Conservation (phyloP, 2,797 vertebrate species). For the Apodemus agrarius region DNA sequence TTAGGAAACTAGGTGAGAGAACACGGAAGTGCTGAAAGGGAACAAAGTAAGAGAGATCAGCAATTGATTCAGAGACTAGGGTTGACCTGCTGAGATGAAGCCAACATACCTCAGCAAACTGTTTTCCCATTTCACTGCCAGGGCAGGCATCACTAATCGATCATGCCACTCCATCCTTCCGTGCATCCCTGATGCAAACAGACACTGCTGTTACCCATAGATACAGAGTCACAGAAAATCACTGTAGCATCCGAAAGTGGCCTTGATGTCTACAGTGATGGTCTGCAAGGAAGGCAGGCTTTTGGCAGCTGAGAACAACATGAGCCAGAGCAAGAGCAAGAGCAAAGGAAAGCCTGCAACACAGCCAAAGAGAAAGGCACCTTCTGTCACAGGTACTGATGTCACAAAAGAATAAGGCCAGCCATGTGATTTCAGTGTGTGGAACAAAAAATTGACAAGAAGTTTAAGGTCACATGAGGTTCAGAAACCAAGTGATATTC, state of each 20-base stretch:
- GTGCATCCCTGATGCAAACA: background rate
- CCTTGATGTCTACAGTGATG: background rate
- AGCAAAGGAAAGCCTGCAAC: background rate
- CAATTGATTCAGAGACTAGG: background rate
- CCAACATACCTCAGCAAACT: background rate
- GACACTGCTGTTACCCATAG: background rate
- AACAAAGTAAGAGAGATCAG: background rate
- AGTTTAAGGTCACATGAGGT: background rate
- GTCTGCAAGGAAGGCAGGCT: background rate
- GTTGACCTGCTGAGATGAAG: background rate
- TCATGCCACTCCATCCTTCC: background rate
- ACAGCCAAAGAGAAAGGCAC: background rate
- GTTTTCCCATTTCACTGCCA: background rate
- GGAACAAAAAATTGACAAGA: background rate
- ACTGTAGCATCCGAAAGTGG: background rate
- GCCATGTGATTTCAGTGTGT: background rate
- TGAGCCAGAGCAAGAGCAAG: background rate
- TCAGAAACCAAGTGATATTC: background rate
- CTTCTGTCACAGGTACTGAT: background rate
- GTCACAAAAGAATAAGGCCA: background rate
- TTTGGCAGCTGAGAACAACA: background rate
- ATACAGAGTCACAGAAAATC: background rate
- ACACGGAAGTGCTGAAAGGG: background rate
- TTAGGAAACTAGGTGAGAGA: background rate
- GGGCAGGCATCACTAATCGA: constrained; percentile 40